Evolutionary conservation across 1,140 invertebrate genomes (phyloP), one percentile per base, ranked within the genome.

Genomic region (Augochlora pura): DNA sequence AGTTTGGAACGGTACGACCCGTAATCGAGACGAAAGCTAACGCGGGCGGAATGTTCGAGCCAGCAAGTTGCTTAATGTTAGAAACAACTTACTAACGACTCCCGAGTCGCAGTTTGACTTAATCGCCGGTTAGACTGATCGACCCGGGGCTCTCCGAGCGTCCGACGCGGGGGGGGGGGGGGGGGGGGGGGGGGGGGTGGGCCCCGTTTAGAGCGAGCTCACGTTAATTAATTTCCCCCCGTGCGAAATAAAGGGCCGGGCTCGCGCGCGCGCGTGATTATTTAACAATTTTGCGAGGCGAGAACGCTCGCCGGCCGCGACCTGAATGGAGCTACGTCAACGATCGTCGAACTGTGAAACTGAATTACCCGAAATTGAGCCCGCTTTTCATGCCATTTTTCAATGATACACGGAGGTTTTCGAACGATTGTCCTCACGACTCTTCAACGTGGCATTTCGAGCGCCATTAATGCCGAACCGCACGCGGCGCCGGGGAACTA

Each of bases 31-130:
- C 21, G 39, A 63, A 49, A 85, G 73, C n/a, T 72, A 71, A 77
- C 46, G 67, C 49, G 38, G 38, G 54, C 49, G 67, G 71, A 49
- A 84, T 71, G 65, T 49, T 66, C 60, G 57, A 66, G 39, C 23
- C 39, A 23, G 54, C 21, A 69, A 70, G 52, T 81, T 62, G 52
- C 46, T 65, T 70, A 71, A 46, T 46, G 63, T 81, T 52, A 59
- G 54, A 70, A 81, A 74, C 74, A 77, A 86, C 57, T 83, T 70
- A 39, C 32, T 83, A 86, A 86, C 77, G 80, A 86, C 59, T 79
- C 60, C 46, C 80, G 18, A 25, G 66, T 74, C 25, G 54, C 64
- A 72, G 39, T 38, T 65, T 59, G 42, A 80, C 67, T 76, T 80
- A 80, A 83, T 85, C 57, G 67, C 23, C 49, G 46, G 52, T 32